Evolutionary conservation across 2,888 invertebrate species (phyloP).

Genomic region (Drosophila yooni): DNA sequence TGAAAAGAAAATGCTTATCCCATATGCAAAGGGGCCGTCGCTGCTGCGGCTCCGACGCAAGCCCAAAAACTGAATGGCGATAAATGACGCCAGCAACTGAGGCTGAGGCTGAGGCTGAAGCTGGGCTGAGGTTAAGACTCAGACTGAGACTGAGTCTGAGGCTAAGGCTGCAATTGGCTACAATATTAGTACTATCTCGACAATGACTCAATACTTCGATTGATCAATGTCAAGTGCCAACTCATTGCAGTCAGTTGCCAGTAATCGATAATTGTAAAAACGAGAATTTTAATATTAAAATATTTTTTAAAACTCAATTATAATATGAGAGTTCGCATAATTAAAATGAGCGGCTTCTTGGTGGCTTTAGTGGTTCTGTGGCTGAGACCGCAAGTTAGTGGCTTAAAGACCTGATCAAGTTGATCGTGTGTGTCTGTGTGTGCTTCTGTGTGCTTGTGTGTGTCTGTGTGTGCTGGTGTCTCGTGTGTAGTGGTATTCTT

Average conservation of each 20-base stretch:
- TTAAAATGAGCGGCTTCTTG: slow-evolving; percentile 60
- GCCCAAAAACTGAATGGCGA: slow-evolving; percentile 56
- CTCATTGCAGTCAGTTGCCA: slow-evolving; percentile 12
- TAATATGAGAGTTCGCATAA: slow-evolving; percentile 52
- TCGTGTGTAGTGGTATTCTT: slow-evolving; percentile 50
- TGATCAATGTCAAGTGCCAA: slow-evolving; percentile 44
- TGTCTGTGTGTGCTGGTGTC: slow-evolving; percentile 13
- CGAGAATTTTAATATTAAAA: slow-evolving; percentile 14
- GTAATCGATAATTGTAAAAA: slow-evolving; percentile 4
- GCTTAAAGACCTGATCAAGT: slow-evolving; percentile 72
- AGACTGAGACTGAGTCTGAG: background rate
- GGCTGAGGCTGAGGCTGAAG: background rate
- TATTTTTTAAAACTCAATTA: slow-evolving; percentile 23
- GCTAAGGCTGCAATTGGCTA: slow-evolving; percentile 25
- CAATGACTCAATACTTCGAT: slow-evolving; percentile 18
- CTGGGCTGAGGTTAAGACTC: background rate
- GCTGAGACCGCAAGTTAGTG: slow-evolving; percentile 63
- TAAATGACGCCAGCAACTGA: slow-evolving; percentile 54
- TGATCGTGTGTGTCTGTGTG: slow-evolving; percentile 9
- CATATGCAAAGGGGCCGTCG: slow-evolving; percentile 46
- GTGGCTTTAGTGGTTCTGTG: slow-evolving; percentile 48
- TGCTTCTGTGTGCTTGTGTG: slow-evolving; percentile 6
- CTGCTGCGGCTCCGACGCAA: slow-evolving; percentile 24
- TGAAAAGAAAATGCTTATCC: slow-evolving; percentile 75
- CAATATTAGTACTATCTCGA: slow-evolving; percentile 2